Evolutionary conservation across 2,797 vertebrate species (phyloP).

Genomic region (Mus caroli): DNA sequence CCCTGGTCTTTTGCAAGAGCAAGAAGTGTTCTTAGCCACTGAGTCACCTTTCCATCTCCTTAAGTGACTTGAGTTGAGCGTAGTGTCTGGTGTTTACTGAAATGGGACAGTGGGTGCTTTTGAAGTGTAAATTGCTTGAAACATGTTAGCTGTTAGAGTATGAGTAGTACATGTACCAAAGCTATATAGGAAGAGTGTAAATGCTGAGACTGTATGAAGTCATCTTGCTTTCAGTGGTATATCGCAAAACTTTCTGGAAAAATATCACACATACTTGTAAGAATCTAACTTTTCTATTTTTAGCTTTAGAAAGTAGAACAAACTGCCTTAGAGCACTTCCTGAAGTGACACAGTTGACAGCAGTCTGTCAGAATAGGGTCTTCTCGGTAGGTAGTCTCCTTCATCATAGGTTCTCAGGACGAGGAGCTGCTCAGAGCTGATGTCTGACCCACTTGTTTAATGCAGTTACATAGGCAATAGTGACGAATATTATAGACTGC

Average conservation of each 20-base stretch:
- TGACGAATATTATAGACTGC: no score
- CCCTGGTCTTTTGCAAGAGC: neutral
- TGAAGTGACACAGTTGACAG: constrained; percentile 34
- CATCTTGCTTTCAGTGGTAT: neutral
- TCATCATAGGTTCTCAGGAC: neutral
- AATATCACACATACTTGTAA: neutral
- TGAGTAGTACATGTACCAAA: neutral
- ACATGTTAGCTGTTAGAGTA: neutral
- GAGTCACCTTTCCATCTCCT: neutral
- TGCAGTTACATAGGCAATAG: neutral
- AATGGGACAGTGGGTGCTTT: neutral
- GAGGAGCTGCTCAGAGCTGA: neutral
- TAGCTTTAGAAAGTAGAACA: constrained; percentile 48
- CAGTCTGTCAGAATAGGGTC: constrained; percentile 32
- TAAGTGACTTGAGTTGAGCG: constrained; percentile 23
- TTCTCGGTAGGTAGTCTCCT: neutral
- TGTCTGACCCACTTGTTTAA: constrained; percentile 11
- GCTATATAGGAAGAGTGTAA: neutral
- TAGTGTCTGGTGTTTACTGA: constrained; percentile 55
- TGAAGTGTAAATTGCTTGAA: constrained; percentile 44
- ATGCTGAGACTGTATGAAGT: neutral
- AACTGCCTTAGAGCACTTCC: constrained; percentile 34
- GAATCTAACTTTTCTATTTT: neutral
- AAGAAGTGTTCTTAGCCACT: neutral
- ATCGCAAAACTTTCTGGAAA: constrained; percentile 39